Conservation (phyloP, 2,888 invertebrate genomes). For the Falcaria lacertinaria region DNA sequence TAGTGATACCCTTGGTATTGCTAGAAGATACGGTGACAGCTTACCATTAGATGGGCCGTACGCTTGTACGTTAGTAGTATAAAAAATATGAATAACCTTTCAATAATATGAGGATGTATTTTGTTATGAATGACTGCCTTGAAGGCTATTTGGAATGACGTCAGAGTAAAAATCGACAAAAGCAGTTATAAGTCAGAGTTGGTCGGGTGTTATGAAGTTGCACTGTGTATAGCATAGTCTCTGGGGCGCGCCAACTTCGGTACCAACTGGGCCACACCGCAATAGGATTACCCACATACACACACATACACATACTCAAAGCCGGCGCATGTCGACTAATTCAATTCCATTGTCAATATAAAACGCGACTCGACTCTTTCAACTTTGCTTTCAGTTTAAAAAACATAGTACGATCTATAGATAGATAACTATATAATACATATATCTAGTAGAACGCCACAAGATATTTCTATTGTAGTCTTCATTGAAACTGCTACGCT, state of each 20-base stretch:
- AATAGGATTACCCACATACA: constrained; percentile 69
- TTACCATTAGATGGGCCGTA: too few relatives aligned
- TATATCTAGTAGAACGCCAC: neutral
- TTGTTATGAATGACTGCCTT: too few relatives aligned
- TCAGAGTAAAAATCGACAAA: neutral
- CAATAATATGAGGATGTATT: too few relatives aligned
- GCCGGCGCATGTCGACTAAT: constrained; percentile 55
- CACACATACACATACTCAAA: too few relatives aligned
- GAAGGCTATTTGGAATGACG: neutral
- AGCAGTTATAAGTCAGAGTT: neutral
- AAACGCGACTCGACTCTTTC: constrained; percentile 33
- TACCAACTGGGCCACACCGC: constrained; percentile 55
- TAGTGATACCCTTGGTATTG: too few relatives aligned
- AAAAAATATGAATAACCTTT: too few relatives aligned
- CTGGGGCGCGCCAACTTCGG: constrained; percentile 47
- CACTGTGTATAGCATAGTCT: constrained; percentile 17
- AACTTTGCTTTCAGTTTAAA: constrained; percentile 24
- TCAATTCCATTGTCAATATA: constrained; percentile 59
- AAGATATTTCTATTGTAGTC: neutral
- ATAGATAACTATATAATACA: too few relatives aligned
- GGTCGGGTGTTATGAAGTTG: neutral
- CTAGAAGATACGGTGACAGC: too few relatives aligned
- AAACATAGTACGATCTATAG: constrained; percentile 5
- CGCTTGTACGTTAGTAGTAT: too few relatives aligned
- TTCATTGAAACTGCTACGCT: neutral